Base-by-base conservation (phyloP, 92 coral and sea anemone species). In the Bergia puertoricense region DNA sequence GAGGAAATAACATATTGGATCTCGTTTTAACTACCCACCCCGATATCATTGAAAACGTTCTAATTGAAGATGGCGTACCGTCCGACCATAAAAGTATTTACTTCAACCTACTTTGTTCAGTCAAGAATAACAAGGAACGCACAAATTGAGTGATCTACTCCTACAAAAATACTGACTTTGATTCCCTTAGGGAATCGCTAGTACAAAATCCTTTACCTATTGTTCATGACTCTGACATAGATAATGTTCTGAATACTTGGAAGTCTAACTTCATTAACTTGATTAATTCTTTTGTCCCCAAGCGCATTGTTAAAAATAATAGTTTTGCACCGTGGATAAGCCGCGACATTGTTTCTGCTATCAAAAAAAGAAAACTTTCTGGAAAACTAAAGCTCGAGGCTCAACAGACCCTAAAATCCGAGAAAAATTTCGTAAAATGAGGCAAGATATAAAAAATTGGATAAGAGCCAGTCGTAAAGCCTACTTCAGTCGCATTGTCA, bases 101-200 rank as follows among this genome's bases (percentile, higher is more conserved):
- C 18, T 67, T 43, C 76, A 68, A 80, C 59, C 1, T 80, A 18
- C n/a, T 67, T 22, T 41, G 77, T 68, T 72, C 87, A 41, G 41
- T 50, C 65, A 83, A 66, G 76, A 75, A 40, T 9, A 43, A 40
- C 56, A 75, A 75, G 22, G 48, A 9, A 5, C 22, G 79, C 6
- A 75, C 51, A 6, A 30, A 30, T 30, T 51, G 51, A 72, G 54
- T 8, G n/a, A 20, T 83, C 30, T 18, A 79, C 37, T 39, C 13
- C 85, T 80, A 40, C 87, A 83, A 83, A 41, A 83, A 83, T 83
- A 78, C 87, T 67, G 77, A 83, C 76, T 42, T 83, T 75, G 78
- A 83, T 30, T 83, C 87, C 76, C 37, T 57, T 67, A 83, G 57
- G 77, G 76, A 83, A 39, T 67, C 77, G 56, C 68, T 83, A 4